Base-by-base conservation (phyloP, 2,888 invertebrate species). In the Sinotaia quadrata region DNA sequence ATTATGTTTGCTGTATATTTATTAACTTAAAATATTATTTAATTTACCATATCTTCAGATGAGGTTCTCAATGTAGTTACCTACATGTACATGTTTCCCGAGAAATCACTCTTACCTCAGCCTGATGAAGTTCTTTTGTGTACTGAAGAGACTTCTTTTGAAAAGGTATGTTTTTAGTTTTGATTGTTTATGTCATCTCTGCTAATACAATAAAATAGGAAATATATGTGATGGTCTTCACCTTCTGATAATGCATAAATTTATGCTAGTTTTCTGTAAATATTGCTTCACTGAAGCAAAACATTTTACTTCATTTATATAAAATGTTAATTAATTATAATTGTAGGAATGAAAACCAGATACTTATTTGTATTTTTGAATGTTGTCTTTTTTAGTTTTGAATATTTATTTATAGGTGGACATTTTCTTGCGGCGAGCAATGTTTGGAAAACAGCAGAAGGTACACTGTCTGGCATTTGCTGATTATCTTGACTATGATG, bases 391-490 rank as follows among this genome's bases (percentile, higher is more conserved):
- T 41, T 10, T 41, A 12, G 41, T 52, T 52, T 60, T n/a, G n/a
- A n/a, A n/a, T n/a, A n/a, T n/a, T n/a, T n/a, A 57, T 51, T 70
- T 71, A 44, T 27, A 82, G 81, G 71, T 82, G 52, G 77, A 80
- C 33, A 73, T 81, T 54, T 75, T 83, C 56, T 75, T 75, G 74
- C 63, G 77, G 18, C 65, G 82, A 54, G 81, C 80, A 4, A 67
- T 76, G 34, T 74, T 68, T 68, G 77, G 77, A 27, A 36, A 49
- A 5, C 57, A 70, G 62, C 58, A 36, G 10, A 78, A 77, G 41
- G 73, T 82, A n/a, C 76, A 81, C 70, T 80, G 80, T 59, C 71
- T 83, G 51, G 81, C 78, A 2, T 76, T 78, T 69, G 80, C 79
- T 29, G 82, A 82, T 66, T 62, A 71, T 36, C 69, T 85, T 44